Evolutionary conservation across 53 echinoderm and acorn worm species (phyloP), one percentile per base, ranked within the genome.

Genomic region (Temnopleurus reevesii): DNA sequence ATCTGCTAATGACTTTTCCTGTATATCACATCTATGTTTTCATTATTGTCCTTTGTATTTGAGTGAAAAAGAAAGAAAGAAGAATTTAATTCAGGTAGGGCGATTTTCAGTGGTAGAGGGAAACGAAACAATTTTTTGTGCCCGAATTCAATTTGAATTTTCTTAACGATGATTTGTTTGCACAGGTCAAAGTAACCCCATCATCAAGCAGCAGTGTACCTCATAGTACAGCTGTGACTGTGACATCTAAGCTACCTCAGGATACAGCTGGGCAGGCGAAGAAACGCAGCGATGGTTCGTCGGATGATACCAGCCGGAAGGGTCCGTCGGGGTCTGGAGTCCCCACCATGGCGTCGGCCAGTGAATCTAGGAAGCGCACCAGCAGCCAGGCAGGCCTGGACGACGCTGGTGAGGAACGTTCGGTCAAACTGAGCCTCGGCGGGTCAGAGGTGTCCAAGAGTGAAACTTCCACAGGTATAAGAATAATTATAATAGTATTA

Each of bases 181-280:
- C 34, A 31, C 56, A 95, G 95, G 93, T 92, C 46, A 95, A 93
- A 65, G 88, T 89, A 49, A 88, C 81, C 17, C 90, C 92, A 29
- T 87, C 91, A 45, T 87, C 90, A 23, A 92, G 92, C 28, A 95
- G 95, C 59, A 96, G 84, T 55, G 89, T 76, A 6, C 91, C 96
- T 44, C 80, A 92, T 13, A 83, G 84, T 49, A 94, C 93, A 21
- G 93, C 92, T 26, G 93, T 91, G 10, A 91, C 96, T 63, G 89
- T 91, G 9, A 90, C 96, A 5, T 90, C 91, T 44, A 92, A 94
- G 90, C 91, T 94, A 10, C 92, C 96, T 17, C 94, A 90, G 51
- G 95, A 93, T 0, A 93, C 81, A 28, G 84, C 95, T 12, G 81
- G 91, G 23, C 95, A 95, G 83, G 59, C 90, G 45, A 90, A 92